A percentile compares a stretch with the other conserved stretches of the same genome.
These are phyloP conservation scores for Redunca redunca DNA, from an alignment of 2,113 vertebrate genomes.

Conservation along the genomic window DNA sequence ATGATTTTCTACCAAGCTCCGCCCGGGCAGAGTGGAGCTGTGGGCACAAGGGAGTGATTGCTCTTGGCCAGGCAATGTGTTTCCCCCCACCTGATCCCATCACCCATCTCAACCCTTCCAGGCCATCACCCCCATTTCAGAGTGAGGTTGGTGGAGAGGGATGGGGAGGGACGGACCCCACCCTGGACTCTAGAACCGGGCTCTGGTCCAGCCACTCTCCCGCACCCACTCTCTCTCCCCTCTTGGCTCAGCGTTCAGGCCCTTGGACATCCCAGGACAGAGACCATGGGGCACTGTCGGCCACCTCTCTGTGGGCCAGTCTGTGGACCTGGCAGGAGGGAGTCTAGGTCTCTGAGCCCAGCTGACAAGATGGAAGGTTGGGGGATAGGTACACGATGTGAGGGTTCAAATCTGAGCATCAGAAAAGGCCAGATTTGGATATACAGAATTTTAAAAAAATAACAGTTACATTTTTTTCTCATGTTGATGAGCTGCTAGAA, in stretches of 20 bases:
- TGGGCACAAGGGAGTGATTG: background rate
- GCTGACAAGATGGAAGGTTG: background rate
- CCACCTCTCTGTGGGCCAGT: rapidly evolving
- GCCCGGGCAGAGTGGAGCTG: background rate
- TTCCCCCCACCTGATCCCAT: background rate
- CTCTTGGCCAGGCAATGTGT: rapidly evolving
- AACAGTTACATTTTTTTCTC: background rate
- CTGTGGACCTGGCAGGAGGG: background rate
- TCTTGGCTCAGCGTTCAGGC: background rate
- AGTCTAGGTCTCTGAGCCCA: background rate
- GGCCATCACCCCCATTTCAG: background rate
- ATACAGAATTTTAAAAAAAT: background rate
- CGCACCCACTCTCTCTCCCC: background rate
- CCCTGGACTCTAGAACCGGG: background rate
- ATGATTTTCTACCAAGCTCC: background rate
- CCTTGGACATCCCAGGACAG: background rate
- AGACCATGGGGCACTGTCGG: rapidly evolving
- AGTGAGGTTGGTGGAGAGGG: background rate
- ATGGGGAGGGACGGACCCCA: background rate
- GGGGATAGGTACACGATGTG: background rate
- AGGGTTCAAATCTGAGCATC: background rate
- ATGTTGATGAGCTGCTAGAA: background rate
- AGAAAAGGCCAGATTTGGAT: background rate
- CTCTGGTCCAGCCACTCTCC: too few relatives aligned
- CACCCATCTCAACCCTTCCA: background rate